Evolutionary conservation across 1,140 invertebrate genomes (phyloP).

Genomic region (Atopsyche davidsoni): DNA sequence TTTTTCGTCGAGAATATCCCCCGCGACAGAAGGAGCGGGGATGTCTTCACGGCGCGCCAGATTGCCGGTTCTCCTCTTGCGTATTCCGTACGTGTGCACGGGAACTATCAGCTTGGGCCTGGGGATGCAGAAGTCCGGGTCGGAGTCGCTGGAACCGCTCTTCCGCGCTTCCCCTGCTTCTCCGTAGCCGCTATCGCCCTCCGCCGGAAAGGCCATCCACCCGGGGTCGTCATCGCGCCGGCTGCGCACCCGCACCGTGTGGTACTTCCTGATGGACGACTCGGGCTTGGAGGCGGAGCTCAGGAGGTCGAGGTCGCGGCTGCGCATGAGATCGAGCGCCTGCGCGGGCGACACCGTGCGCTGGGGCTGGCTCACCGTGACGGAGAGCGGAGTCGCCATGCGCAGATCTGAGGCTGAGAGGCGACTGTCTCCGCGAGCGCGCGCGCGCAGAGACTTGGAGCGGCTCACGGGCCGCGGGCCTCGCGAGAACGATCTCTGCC

Average conservation of each 20-base stretch:
- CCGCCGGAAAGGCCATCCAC: constrained; percentile 2
- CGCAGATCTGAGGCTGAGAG: constrained; percentile 13
- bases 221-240: constrained; percentile 9
- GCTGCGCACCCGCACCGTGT: constrained; percentile 48
- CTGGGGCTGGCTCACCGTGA: constrained; percentile 48
- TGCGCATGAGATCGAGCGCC: constrained; percentile 45
- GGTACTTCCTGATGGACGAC: constrained; percentile 8
- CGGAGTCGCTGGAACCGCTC: constrained; percentile 44
- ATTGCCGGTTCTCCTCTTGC: constrained; percentile 72
- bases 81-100: constrained; percentile 75
- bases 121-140: constrained; percentile 71
- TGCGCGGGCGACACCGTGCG: constrained; percentile 47
- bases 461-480: constrained; percentile 37
- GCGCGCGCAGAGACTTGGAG: constrained; percentile 43
- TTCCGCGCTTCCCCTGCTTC: constrained; percentile 25
- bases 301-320: constrained; percentile 6
- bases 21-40: neutral
- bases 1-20: neutral
- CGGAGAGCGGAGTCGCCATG: constrained; percentile 34
- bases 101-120: constrained; percentile 78
- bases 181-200: neutral
- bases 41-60: constrained; percentile 35
- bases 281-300: too few relatives aligned
- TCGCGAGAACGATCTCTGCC: constrained; percentile 18
- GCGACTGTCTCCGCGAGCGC: constrained; percentile 16